Percentiles rank a stretch among this genome's conserved stretches.
Conservation (phyloP, 2,797 vertebrate genomes). For the Muscicapa striata region DNA sequence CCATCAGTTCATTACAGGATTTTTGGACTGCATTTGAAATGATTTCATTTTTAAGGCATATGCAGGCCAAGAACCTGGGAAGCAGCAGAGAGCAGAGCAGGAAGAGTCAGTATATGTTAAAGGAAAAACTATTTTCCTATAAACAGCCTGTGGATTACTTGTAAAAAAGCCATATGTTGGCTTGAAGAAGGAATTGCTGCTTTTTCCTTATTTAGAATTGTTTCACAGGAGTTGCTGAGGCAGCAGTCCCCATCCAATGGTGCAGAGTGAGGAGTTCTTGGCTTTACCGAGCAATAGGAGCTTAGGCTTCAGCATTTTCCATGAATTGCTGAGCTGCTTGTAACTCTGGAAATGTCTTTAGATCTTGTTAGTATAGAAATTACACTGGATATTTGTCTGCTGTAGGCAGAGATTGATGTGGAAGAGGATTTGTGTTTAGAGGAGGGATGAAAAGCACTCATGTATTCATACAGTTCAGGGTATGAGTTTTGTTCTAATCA, state of each 20-base stretch:
- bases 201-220: constrained; percentile 45
- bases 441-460: background rate
- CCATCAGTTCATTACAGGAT: background rate
- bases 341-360: background rate
- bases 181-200: background rate
- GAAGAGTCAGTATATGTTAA: background rate
- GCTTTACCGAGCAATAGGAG: background rate
- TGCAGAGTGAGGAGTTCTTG: background rate
- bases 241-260: background rate
- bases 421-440: background rate
- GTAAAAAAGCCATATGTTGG: constrained; percentile 6
- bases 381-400: background rate
- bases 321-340: background rate
- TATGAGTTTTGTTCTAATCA: background rate
- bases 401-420: background rate
- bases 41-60: constrained; percentile 10
- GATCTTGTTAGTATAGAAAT: background rate
- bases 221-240: background rate
- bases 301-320: background rate
- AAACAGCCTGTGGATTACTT: constrained; percentile 9
- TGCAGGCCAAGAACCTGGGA: background rate
- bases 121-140: background rate
- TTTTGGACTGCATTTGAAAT: constrained; percentile 11
- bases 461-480: background rate
- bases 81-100: background rate